These are phyloP conservation scores for Isaurus tuberculatus DNA, from an alignment of 92 coral and sea anemone genomes.

Conservation along the genomic window DNA sequence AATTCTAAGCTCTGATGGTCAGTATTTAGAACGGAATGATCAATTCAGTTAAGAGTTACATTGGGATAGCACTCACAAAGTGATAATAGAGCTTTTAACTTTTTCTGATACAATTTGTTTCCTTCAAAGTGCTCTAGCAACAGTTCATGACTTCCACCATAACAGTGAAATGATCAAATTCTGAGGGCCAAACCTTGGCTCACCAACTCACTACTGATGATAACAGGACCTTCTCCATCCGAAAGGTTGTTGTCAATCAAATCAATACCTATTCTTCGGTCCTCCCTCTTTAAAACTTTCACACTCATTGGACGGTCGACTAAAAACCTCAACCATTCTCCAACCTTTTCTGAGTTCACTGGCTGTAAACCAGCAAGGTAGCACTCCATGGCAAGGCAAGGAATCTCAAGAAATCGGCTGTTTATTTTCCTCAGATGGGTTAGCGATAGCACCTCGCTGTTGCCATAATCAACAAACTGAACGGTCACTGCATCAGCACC, in stretches of 20 bases:
- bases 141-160: background rate
- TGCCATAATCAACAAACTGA: slow-evolving; percentile 85
- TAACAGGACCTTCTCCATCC: slow-evolving; percentile 65
- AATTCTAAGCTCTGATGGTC: too few species aligned
- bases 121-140: background rate
- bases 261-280: slow-evolving; percentile 58
- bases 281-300: slow-evolving; percentile 49
- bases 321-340: slow-evolving; percentile 62
- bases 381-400: slow-evolving; percentile 76
- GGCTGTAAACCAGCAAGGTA: slow-evolving; percentile 70
- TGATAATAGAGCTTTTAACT: too few species aligned
- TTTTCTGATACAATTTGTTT: background rate
- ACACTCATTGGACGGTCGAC: slow-evolving; percentile 63
- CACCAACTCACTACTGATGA: slow-evolving; percentile 60
- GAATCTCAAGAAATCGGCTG: slow-evolving; percentile 59
- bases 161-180: background rate
- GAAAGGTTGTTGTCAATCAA: slow-evolving; percentile 61
- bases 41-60: too few species aligned
- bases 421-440: slow-evolving; percentile 56
- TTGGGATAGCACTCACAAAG: too few species aligned
- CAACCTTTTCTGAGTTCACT: slow-evolving; percentile 46
- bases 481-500: slow-evolving; percentile 54
- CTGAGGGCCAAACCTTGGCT: slow-evolving; percentile 38
- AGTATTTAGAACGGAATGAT: too few species aligned
- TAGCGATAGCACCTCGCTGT: slow-evolving; percentile 65